Conservation (phyloP, 2,797 vertebrate genomes). For the Carcharodon carcharias region DNA sequence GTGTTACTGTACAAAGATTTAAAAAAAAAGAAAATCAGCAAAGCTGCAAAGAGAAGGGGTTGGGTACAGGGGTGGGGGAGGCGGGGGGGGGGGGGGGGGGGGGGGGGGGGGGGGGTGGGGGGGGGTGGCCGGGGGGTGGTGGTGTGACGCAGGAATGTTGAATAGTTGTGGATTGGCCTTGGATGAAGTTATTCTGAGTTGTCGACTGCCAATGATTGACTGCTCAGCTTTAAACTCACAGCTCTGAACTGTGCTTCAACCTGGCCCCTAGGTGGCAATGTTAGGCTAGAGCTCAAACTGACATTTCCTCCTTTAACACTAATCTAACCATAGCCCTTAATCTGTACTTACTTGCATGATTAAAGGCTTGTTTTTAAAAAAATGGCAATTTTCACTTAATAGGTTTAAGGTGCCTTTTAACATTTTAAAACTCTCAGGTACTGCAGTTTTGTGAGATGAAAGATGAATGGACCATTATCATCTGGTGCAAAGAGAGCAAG, state of each 20-base stretch:
- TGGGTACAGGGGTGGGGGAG: no score
- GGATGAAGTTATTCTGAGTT: constrained; percentile 33
- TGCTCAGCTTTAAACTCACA: constrained; percentile 43
- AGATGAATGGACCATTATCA: neutral
- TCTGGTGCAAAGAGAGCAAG: neutral
- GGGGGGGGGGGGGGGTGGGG: no score
- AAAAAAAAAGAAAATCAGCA: constrained; percentile 33
- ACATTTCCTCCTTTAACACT: constrained; percentile 2
- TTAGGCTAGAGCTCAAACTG: constrained; percentile 51
- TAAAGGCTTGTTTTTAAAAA: constrained; percentile 4
- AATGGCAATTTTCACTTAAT: neutral
- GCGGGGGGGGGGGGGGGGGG: no score
- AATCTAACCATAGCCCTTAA: neutral
- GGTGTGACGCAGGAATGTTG: constrained; percentile 25
- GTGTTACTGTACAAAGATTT: constrained; percentile 41
- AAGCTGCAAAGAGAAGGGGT: constrained; percentile 40
- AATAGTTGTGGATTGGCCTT: constrained; percentile 39
- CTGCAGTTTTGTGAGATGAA: neutral
- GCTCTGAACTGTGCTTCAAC: constrained; percentile 46
- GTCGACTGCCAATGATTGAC: constrained; percentile 46
- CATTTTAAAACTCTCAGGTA: neutral
- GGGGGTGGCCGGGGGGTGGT: neutral
- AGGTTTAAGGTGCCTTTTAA: constrained; percentile 17
- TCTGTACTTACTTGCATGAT: neutral
- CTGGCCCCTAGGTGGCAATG: constrained; percentile 64